Percentiles rank a stretch among this genome's conserved stretches.
phyloP scores from a whole-genome alignment of 37 sponge, comb jelly and placozoan species.

The Chondrilla cf. caribensis region DNA sequence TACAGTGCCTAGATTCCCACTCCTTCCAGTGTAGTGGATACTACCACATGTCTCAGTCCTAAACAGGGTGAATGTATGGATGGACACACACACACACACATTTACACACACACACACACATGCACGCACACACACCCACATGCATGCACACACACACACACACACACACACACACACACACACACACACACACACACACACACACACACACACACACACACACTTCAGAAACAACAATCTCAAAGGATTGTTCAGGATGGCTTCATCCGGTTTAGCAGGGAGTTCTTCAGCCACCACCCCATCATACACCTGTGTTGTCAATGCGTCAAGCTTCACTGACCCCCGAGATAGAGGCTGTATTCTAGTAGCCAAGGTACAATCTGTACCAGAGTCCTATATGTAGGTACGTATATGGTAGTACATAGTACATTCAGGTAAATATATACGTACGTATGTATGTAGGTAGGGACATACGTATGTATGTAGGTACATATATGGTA shows the following conservation, averaged over 20 bases:
- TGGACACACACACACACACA: slow-evolving; percentile 1
- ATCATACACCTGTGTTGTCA: slow-evolving; percentile 22
- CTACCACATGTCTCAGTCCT: slow-evolving; percentile 43
- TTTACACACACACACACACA: neutral
- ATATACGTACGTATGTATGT: neutral
- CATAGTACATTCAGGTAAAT: neutral
- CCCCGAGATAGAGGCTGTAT: slow-evolving; percentile 14
- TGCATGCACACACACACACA: neutral
- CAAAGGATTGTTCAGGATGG: neutral
- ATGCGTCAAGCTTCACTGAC: neutral
- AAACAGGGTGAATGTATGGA: neutral
- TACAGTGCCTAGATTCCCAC: slow-evolving; percentile 25
- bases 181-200: neutral
- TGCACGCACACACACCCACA: neutral
- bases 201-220: neutral
- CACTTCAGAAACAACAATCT: neutral
- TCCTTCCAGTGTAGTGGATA: slow-evolving; percentile 31
- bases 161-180: neutral
- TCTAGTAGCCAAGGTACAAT: slow-evolving; percentile 10
- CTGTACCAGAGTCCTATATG: slow-evolving; percentile 11
- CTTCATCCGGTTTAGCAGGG: neutral
- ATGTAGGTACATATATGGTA: too few species aligned
- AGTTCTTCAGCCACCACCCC: slow-evolving; percentile 67
- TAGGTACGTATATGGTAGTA: neutral
- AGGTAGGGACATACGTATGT: too few species aligned